phyloP scores from a whole-genome alignment of 2,113 vertebrate species.

The Hyaena hyaena region DNA sequence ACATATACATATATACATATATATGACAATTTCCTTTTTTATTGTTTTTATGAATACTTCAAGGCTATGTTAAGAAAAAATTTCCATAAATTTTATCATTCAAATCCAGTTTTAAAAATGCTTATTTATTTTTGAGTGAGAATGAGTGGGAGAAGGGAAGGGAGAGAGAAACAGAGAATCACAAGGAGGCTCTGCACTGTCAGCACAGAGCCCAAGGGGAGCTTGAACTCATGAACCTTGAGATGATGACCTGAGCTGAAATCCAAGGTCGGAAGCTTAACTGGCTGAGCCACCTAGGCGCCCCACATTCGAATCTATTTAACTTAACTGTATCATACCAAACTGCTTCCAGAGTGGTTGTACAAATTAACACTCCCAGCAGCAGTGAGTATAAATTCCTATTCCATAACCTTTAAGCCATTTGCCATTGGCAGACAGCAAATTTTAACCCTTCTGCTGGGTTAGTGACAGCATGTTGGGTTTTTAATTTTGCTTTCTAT shows the following conservation, averaged over 20 bases:
- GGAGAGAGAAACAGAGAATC: no score
- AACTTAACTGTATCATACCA: not conserved
- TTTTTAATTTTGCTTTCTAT: not conserved
- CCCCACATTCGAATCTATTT: not conserved
- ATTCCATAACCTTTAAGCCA: not conserved
- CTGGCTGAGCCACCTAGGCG: no score
- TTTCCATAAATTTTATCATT: not conserved
- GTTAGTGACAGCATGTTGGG: not conserved
- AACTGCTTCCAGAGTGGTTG: not conserved
- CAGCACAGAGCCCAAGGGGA: no score
- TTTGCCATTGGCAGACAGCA: not conserved
- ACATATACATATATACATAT: not conserved
- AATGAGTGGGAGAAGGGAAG: no score
- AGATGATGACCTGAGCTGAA: no score
- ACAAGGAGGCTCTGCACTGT: no score
- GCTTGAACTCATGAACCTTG: no score
- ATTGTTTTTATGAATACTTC: not conserved
- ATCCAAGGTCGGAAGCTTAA: no score
- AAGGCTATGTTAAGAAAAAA: not conserved
- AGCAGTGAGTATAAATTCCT: not conserved
- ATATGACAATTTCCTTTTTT: not conserved
- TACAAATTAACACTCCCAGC: not conserved
- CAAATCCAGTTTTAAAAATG: not conserved
- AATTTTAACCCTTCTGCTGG: not conserved
- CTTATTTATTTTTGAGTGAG: no score